Evolutionary conservation across 1,140 invertebrate species (phyloP).

Genomic region (Ptiloglossa arizonensis): DNA sequence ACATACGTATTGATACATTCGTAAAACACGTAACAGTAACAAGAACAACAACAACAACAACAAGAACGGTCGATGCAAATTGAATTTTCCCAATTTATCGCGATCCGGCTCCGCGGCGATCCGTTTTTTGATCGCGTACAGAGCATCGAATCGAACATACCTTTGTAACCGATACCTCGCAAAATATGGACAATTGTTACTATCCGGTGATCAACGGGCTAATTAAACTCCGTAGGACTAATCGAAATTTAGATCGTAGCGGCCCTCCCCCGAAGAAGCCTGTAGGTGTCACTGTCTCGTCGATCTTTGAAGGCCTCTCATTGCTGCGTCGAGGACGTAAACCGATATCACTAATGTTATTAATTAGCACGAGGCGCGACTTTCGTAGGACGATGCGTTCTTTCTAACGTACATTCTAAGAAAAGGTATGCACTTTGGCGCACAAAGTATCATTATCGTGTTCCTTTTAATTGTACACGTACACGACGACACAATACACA

Average conservation of each 20-base stretch:
- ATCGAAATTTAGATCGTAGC: constrained; percentile 34
- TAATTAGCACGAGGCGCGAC: constrained; percentile 50
- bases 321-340: background rate
- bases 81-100: constrained; percentile 32
- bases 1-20: background rate
- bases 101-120: constrained; percentile 38
- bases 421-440: constrained; percentile 47
- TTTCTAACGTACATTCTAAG: constrained; percentile 14
- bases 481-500: constrained; percentile 9
- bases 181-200: constrained; percentile 65
- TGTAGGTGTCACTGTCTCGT: constrained; percentile 25
- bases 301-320: constrained; percentile 9
- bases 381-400: constrained; percentile 21
- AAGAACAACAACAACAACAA: too few species aligned
- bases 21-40: constrained; percentile 1
- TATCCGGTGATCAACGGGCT: constrained; percentile 46
- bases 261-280: background rate
- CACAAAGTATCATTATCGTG: constrained; percentile 47
- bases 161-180: constrained; percentile 67
- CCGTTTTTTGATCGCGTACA: constrained; percentile 37
- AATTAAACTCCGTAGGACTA: constrained; percentile 47
- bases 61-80: constrained; percentile 28
- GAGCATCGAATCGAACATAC: constrained; percentile 8
- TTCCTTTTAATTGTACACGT: constrained; percentile 43
- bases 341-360: constrained; percentile 43